These are phyloP conservation scores for Globodera rostochiensis DNA, from an alignment of 1,140 invertebrate species.

Conservation along the genomic window DNA sequence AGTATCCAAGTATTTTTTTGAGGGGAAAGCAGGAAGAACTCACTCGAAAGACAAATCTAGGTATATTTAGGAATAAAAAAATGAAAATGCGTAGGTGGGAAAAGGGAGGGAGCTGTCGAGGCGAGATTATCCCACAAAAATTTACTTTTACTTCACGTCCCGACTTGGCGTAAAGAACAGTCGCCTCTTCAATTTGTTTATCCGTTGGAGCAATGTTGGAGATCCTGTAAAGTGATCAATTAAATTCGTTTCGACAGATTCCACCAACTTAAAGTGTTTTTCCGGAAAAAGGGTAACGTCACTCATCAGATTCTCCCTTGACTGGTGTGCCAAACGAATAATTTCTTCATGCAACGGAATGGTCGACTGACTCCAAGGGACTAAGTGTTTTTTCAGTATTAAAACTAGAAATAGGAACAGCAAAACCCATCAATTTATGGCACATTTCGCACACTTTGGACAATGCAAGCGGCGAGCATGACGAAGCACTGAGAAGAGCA, in stretches of 20 bases:
- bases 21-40: not conserved
- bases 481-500: constrained; percentile 1
- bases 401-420: not conserved
- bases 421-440: constrained; percentile 36
- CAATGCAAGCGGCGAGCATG: constrained; percentile 21
- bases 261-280: constrained; percentile 39
- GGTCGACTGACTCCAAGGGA: constrained; percentile 29
- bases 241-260: constrained; percentile 15
- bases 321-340: constrained; percentile 21
- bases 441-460: constrained; percentile 36
- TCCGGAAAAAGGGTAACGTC: constrained; percentile 34
- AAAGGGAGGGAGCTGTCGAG: no score
- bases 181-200: constrained; percentile 35
- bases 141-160: not conserved
- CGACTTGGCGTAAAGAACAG: not conserved
- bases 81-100: no score
- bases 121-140: not conserved
- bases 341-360: constrained; percentile 40
- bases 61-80: no score
- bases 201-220: constrained; percentile 30
- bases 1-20: not conserved
- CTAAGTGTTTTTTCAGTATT: constrained; percentile 14
- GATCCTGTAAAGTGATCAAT: constrained; percentile 20
- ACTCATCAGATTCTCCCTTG: constrained; percentile 22
- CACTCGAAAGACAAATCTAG: no score